phyloP scores from a whole-genome alignment of 2,888 invertebrate species.

The Epinotia bilunana region DNA sequence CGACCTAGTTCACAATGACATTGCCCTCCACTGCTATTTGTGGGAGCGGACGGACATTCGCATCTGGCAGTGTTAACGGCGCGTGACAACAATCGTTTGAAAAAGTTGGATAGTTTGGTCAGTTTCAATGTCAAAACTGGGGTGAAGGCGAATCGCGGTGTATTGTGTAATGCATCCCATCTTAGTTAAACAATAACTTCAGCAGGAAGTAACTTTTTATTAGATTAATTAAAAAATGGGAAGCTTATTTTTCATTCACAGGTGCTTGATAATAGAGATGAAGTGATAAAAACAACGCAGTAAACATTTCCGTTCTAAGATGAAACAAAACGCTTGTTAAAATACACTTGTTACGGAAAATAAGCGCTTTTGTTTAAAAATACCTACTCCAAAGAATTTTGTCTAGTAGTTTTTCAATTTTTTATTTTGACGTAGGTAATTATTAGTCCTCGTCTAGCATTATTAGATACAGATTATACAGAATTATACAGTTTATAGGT shows the following conservation, averaged over 20 bases:
- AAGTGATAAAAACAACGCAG: slow-evolving; percentile 32
- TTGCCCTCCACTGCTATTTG: slow-evolving; percentile 52
- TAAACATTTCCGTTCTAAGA: slow-evolving; percentile 41
- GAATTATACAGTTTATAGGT: no score
- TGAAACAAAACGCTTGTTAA: slow-evolving; percentile 48
- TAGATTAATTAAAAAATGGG: slow-evolving; percentile 43
- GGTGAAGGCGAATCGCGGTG: slow-evolving; percentile 57
- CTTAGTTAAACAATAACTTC: slow-evolving; percentile 48
- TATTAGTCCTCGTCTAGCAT: not conserved
- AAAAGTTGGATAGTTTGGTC: slow-evolving; percentile 52
- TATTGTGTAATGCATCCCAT: slow-evolving; percentile 49
- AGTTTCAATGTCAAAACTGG: slow-evolving; percentile 63
- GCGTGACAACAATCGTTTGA: slow-evolving; percentile 50
- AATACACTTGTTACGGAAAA: not conserved
- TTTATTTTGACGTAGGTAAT: not conserved
- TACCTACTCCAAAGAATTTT: no score
- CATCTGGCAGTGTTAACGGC: slow-evolving; percentile 50
- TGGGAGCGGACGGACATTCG: slow-evolving; percentile 45
- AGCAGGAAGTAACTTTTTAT: slow-evolving; percentile 42
- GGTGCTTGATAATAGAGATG: slow-evolving; percentile 12
- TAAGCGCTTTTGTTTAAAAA: no score
- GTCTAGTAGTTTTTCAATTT: not conserved
- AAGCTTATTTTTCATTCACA: slow-evolving; percentile 38
- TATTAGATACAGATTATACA: not conserved
- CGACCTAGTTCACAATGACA: slow-evolving; percentile 62